A percentile compares a stretch with the other conserved stretches of the same genome.
Evolutionary conservation across 2,888 invertebrate genomes (phyloP).

Genomic region (Magallana nippona): DNA sequence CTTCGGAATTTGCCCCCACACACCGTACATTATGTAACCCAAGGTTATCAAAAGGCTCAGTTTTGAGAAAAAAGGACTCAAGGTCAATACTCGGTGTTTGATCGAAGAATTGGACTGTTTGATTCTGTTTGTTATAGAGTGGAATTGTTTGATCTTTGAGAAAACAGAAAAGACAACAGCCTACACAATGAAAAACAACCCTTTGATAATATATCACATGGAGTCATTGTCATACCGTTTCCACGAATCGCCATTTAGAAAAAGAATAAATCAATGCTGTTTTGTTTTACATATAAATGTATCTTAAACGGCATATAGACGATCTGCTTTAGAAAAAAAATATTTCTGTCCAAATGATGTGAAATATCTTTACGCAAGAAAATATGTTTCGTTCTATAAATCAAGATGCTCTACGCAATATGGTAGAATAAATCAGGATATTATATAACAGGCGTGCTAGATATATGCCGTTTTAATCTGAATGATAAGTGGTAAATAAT

Average conservation of each 20-base stretch:
- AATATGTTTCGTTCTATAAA: too few species aligned
- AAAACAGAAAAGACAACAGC: too few species aligned
- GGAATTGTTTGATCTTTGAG: neutral
- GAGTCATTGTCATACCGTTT: too few species aligned
- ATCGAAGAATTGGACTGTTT: neutral
- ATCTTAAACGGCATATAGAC: too few species aligned
- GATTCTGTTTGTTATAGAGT: neutral
- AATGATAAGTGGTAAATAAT: neutral
- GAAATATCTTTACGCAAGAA: too few species aligned
- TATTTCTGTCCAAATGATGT: too few species aligned
- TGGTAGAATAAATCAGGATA: neutral
- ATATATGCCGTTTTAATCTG: constrained; percentile 7
- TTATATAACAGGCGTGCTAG: neutral
- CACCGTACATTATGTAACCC: constrained; percentile 19
- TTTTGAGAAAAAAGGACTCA: neutral
- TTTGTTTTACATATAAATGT: too few species aligned
- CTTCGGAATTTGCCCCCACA: neutral
- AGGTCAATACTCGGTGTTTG: neutral
- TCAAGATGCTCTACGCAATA: neutral
- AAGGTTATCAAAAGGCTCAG: neutral
- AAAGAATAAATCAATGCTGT: too few species aligned
- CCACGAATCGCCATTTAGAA: too few species aligned
- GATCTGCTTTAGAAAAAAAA: too few species aligned
- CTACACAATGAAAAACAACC: too few species aligned
- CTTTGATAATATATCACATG: too few species aligned